Evolutionary conservation across 2,113 vertebrate genomes (phyloP).

Genomic region (Geococcyx californianus): DNA sequence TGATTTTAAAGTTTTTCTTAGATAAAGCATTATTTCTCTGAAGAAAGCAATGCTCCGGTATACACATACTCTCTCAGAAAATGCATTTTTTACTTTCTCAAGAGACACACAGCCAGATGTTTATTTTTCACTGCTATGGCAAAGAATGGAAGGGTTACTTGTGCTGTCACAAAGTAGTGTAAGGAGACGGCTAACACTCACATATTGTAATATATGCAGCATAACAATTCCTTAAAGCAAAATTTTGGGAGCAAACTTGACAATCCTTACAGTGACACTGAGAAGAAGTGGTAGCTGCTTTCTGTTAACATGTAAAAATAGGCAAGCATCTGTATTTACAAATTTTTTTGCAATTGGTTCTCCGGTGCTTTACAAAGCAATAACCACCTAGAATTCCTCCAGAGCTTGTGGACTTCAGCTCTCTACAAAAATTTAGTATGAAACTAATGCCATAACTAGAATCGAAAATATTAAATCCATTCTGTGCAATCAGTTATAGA

Average conservation of each 20-base stretch:
- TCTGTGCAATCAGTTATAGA: background rate
- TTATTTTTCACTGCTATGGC: background rate
- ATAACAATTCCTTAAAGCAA: background rate
- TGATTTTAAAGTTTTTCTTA: constrained; percentile 21
- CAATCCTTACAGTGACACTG: background rate
- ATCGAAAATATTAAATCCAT: background rate
- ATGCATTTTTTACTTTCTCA: background rate
- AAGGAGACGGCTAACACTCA: background rate
- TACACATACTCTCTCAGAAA: background rate
- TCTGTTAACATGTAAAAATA: background rate
- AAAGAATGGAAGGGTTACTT: background rate
- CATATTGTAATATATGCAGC: background rate
- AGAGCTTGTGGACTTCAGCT: background rate
- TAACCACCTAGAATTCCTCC: background rate
- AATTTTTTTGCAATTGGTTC: background rate
- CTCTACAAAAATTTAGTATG: background rate
- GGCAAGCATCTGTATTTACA: background rate
- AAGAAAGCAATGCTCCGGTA: background rate
- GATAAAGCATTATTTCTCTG: background rate
- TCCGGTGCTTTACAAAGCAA: background rate
- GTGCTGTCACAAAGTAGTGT: background rate
- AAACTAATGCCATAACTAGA: background rate
- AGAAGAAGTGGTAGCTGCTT: background rate
- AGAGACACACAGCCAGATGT: background rate
- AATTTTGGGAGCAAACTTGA: background rate